A percentile compares a stretch with the other conserved stretches of the same genome.
These are phyloP conservation scores for Mirza zaza DNA, from an alignment of 2,113 vertebrate genomes.

Conservation along the genomic window DNA sequence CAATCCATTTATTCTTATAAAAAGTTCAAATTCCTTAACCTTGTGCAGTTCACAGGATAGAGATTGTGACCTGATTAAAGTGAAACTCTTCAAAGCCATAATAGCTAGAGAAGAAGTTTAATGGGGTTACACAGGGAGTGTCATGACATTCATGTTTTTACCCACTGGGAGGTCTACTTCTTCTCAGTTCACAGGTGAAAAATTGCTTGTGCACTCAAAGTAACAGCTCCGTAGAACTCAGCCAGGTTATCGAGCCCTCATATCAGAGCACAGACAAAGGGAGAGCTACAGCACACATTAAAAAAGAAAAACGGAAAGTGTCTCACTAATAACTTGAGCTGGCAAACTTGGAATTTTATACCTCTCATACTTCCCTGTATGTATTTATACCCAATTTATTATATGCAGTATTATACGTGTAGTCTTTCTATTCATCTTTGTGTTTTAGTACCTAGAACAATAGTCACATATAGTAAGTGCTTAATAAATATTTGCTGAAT, in stretches of 20 bases:
- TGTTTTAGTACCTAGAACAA: background rate
- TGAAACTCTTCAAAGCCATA: background rate
- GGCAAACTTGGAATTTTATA: background rate
- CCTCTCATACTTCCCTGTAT: background rate
- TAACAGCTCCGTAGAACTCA: background rate
- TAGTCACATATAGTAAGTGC: background rate
- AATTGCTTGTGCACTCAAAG: background rate
- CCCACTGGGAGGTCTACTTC: background rate
- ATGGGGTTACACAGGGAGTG: background rate
- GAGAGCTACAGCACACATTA: background rate
- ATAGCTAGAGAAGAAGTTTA: background rate
- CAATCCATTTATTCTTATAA: conserved; percentile 5
- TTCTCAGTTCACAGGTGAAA: background rate
- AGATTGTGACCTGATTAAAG: background rate
- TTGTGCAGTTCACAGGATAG: background rate
- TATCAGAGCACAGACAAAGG: background rate
- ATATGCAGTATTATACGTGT: background rate
- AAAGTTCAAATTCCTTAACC: conserved; percentile 43
- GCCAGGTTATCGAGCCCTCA: background rate
- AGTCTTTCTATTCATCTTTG: background rate
- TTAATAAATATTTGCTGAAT: conserved; percentile 10
- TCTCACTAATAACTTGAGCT: background rate
- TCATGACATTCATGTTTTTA: background rate
- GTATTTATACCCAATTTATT: background rate
- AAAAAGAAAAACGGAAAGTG: background rate